phyloP scores from a whole-genome alignment of 2,888 invertebrate genomes.

The Chirona hameri region DNA sequence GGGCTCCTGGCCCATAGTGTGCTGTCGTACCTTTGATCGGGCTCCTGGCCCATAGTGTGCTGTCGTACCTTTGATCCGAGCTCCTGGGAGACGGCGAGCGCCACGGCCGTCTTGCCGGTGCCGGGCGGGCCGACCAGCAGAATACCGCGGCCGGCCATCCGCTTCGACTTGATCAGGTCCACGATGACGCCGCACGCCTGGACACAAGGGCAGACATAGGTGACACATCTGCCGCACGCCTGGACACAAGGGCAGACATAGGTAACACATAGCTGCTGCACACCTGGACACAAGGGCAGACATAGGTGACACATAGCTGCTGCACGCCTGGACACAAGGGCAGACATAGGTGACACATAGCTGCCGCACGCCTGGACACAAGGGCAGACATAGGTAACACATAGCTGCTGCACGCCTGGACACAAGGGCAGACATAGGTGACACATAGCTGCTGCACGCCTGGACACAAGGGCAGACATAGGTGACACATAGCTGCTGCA shows the following conservation, averaged over 20 bases:
- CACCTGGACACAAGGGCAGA: constrained; percentile 59
- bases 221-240: constrained; percentile 73
- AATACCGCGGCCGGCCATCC: constrained; percentile 96
- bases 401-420: constrained; percentile 90
- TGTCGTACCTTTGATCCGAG: constrained; percentile 74
- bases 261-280: constrained; percentile 70
- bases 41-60: too few relatives aligned
- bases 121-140: constrained; percentile 94
- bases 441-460: constrained; percentile 90
- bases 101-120: constrained; percentile 97
- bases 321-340: constrained; percentile 71
- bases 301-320: constrained; percentile 50
- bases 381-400: background rate
- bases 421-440: constrained; percentile 36
- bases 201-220: constrained; percentile 40
- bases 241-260: constrained; percentile 47
- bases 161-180: constrained; percentile 91
- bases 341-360: too few relatives aligned
- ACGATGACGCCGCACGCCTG: constrained; percentile 95
- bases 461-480: constrained; percentile 47
- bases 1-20: too few relatives aligned
- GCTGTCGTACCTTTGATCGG: too few relatives aligned
- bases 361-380: constrained; percentile 80
- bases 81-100: constrained; percentile 96
- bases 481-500: constrained; percentile 70